Evolutionary conservation across 2,113 vertebrate species (phyloP).

Genomic region (Heptranchias perlo): DNA sequence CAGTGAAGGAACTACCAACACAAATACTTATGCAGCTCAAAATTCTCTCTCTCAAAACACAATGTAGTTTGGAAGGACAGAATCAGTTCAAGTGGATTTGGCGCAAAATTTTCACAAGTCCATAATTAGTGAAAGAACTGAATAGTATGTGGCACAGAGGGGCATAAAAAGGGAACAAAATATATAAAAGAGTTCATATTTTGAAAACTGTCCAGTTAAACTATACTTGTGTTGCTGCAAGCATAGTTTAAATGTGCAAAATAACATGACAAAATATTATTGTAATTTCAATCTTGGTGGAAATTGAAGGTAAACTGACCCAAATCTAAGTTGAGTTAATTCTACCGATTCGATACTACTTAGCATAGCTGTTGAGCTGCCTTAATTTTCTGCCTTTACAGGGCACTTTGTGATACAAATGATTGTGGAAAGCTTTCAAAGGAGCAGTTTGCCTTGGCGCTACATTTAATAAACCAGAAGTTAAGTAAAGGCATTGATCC

Average conservation of each 20-base stretch:
- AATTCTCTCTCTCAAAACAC: not conserved
- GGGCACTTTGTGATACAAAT: constrained; percentile 92
- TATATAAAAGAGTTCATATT: not conserved
- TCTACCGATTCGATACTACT: not conserved
- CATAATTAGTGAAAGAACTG: not conserved
- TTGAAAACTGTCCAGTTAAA: not conserved
- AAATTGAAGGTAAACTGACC: not conserved
- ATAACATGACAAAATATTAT: not conserved
- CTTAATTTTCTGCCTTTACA: constrained; percentile 50
- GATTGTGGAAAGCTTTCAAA: constrained; percentile 86
- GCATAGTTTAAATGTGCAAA: not conserved
- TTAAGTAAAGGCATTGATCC: constrained; percentile 83
- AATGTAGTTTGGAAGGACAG: not conserved
- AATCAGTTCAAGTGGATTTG: not conserved
- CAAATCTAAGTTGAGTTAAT: not conserved
- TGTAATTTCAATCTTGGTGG: not conserved
- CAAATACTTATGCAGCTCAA: not conserved
- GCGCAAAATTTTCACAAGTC: not conserved
- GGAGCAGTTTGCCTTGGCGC: constrained; percentile 93
- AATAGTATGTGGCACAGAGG: not conserved
- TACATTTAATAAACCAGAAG: constrained; percentile 93
- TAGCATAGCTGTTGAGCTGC: not conserved
- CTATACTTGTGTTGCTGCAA: not conserved
- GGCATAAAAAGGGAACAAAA: not conserved
- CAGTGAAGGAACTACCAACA: not conserved